phyloP scores from a whole-genome alignment of 2,888 invertebrate species.

The Lithophane semibrunnea region DNA sequence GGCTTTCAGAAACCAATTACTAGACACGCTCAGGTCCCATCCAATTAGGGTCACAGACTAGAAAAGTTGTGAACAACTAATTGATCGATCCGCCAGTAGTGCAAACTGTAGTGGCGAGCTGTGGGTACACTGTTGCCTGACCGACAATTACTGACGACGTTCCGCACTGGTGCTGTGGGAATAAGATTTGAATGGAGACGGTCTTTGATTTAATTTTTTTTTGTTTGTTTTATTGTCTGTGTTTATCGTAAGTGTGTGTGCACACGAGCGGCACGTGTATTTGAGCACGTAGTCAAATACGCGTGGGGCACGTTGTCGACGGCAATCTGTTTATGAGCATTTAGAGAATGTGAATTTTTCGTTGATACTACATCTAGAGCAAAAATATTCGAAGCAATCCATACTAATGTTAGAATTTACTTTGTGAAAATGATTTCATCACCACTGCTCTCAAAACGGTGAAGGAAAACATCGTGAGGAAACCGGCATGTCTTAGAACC shows the following conservation, averaged over 20 bases:
- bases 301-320: neutral
- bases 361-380: neutral
- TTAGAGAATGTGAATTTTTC: neutral
- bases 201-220: neutral
- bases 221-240: neutral
- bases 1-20: conserved; percentile 44
- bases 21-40: conserved; percentile 25
- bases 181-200: conserved; percentile 33
- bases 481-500: too few relatives aligned
- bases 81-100: conserved; percentile 54
- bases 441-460: too few relatives aligned
- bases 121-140: conserved; percentile 45
- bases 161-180: conserved; percentile 29
- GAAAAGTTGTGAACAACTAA: conserved; percentile 52
- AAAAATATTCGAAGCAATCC: neutral
- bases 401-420: neutral
- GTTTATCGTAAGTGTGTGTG: neutral
- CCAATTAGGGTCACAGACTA: conserved; percentile 49
- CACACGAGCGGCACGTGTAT: neutral
- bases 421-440: too few relatives aligned
- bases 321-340: neutral
- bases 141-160: conserved; percentile 53
- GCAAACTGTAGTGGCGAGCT: conserved; percentile 25
- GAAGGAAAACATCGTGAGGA: too few relatives aligned
- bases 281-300: too few relatives aligned